These are phyloP conservation scores for Pseudochirops cupreus DNA, from an alignment of 2,797 vertebrate genomes.

Conservation along the genomic window DNA sequence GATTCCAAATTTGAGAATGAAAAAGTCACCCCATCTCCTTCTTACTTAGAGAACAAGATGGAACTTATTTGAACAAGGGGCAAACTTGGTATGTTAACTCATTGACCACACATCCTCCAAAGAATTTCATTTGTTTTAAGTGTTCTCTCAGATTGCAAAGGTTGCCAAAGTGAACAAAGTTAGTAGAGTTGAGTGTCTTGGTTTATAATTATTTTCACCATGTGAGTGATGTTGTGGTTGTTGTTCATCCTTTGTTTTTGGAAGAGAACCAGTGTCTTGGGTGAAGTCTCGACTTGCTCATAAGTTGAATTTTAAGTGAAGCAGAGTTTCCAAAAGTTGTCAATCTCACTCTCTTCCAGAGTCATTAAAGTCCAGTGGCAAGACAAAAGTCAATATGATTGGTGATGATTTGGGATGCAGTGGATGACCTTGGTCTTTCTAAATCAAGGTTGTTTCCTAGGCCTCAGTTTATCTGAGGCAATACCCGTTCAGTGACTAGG, in stretches of 20 bases:
- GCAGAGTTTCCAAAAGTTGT: background rate
- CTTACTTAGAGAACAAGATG: constrained; percentile 43
- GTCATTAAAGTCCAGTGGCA: background rate
- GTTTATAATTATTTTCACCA: background rate
- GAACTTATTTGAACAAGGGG: constrained; percentile 34
- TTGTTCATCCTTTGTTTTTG: background rate
- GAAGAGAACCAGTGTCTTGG: background rate
- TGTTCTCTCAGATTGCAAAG: constrained; percentile 25
- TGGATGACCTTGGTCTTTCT: background rate
- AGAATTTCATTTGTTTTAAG: constrained; percentile 41
- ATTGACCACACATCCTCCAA: background rate
- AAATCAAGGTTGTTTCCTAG: background rate
- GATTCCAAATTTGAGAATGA: constrained; percentile 10
- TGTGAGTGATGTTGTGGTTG: background rate
- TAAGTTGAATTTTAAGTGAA: background rate
- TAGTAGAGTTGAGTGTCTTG: background rate
- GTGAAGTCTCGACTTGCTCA: background rate
- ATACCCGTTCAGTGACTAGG: too few relatives aligned
- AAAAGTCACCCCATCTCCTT: constrained; percentile 25
- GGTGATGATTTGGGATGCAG: background rate
- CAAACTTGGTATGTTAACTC: background rate
- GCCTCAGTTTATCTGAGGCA: background rate
- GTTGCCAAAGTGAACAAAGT: background rate
- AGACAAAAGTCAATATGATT: background rate
- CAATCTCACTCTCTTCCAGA: background rate